These are phyloP conservation scores for Andrena dorsata DNA, from an alignment of 2,888 invertebrate genomes.

Conservation along the genomic window DNA sequence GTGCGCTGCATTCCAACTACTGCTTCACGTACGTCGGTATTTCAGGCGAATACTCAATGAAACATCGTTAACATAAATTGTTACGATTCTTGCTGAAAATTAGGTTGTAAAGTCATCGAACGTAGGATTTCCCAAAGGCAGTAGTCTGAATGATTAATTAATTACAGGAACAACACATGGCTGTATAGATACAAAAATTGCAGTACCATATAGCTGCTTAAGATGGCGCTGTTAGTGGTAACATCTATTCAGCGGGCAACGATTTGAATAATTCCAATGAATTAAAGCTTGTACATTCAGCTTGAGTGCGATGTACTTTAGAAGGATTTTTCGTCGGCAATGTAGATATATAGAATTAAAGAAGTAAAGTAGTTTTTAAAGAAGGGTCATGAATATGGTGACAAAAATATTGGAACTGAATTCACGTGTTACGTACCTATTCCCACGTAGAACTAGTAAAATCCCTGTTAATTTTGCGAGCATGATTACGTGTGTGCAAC, in stretches of 20 bases:
- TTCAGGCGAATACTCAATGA: neutral
- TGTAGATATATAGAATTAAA: neutral
- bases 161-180: neutral
- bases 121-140: neutral
- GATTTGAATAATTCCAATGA: neutral
- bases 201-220: neutral
- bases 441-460: neutral
- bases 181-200: neutral
- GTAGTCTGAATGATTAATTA: neutral
- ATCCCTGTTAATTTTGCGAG: conserved; percentile 29
- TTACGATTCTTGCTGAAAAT: neutral
- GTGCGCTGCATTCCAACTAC: conserved; percentile 2
- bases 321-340: no score
- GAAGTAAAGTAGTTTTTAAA: neutral
- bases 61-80: neutral
- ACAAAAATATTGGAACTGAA: neutral
- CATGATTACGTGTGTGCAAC: conserved; percentile 30
- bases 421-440: neutral
- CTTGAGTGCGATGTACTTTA: no score
- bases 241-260: neutral
- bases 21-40: conserved; percentile 22
- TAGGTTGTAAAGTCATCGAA: neutral
- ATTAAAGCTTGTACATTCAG: neutral
- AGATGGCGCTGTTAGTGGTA: conserved; percentile 14
- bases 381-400: neutral